Evolutionary conservation across 2,113 vertebrate genomes (phyloP), one percentile per base, ranked within the genome.

Genomic region (Syngnathus floridae): DNA sequence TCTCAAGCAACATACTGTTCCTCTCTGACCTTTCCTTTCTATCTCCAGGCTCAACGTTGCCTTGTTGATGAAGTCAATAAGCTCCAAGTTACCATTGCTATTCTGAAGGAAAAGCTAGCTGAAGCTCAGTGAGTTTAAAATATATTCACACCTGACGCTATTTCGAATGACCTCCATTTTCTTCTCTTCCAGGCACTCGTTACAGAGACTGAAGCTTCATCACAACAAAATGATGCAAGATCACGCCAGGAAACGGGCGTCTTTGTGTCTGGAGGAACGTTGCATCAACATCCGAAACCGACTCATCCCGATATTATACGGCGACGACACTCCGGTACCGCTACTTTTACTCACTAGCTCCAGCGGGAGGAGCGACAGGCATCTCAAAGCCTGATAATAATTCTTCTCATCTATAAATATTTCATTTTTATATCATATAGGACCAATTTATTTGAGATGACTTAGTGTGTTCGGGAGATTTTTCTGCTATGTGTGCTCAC

Each of bases 21-120:
- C 16, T 61, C 5, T 61, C 6, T 14, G 12, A 40, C 17, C 37
- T 19, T 66, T 61, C 12, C 41, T 52, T 65, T 1, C 14, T 52
- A 19, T 46, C 60, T 9, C 0, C 81, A 99, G 96, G 92, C 91
- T 11, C 95, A 97, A 82, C 86, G 82, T 0, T 90, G 95, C 41
- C 91, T 99, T 4, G 90, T 91, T 0, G 82, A 88, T 0, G 96
- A 98, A 79, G 90, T 92, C 21, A 90, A 90, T 41, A 92, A 95
- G 83, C 84, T 98, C 73, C 92, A 95, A 60, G 82, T 85, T 12
- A 90, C 84, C 0, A 93, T 94, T 40, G 22, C 66, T 3, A 79
- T 78, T 0, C 86, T 99, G 71, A 90, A 81, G 65, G 86, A 92
- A 85, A 96, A 98, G 76, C 80, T 95, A 17, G 86, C 86, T 0